A percentile compares a stretch with the other conserved stretches of the same genome.
phyloP scores from a whole-genome alignment of 1,140 invertebrate species.

The Ips nitidus region DNA sequence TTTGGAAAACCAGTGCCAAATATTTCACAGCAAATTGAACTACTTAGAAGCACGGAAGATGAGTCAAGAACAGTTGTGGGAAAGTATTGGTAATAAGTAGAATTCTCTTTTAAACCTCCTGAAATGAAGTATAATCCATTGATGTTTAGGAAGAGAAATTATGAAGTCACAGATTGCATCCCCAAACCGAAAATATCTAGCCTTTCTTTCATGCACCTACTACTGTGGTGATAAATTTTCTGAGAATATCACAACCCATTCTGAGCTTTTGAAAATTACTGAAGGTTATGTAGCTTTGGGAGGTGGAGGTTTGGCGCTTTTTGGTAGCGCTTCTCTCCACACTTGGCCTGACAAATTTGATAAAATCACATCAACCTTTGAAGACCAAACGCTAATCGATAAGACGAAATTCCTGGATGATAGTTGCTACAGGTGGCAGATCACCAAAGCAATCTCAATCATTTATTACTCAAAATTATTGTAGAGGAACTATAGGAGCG shows the following conservation, averaged over 20 bases:
- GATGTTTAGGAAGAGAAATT: slow-evolving; percentile 59
- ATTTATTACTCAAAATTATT: slow-evolving; percentile 31
- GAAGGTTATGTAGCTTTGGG: slow-evolving; percentile 86
- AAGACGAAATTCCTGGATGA: slow-evolving; percentile 71
- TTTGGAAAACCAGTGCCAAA: slow-evolving; percentile 68
- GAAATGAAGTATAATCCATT: too few relatives aligned
- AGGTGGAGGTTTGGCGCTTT: slow-evolving; percentile 85
- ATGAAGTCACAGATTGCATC: slow-evolving; percentile 66
- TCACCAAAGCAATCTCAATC: neutral
- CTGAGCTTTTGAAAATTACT: slow-evolving; percentile 72
- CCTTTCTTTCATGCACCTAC: slow-evolving; percentile 86
- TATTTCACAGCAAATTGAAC: slow-evolving; percentile 71
- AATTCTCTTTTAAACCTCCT: neutral
- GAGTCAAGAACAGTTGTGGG: slow-evolving; percentile 82
- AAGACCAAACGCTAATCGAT: slow-evolving; percentile 59
- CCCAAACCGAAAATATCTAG: slow-evolving; percentile 79
- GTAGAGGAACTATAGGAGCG: slow-evolving; percentile 78
- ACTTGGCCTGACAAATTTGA: slow-evolving; percentile 80
- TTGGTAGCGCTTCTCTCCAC: slow-evolving; percentile 87
- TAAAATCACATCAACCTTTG: slow-evolving; percentile 64
- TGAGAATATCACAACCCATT: slow-evolving; percentile 64
- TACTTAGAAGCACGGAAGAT: slow-evolving; percentile 70
- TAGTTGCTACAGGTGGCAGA: slow-evolving; percentile 62
- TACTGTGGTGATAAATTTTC: slow-evolving; percentile 55
- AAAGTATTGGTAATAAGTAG: slow-evolving; percentile 67